Base-by-base conservation (phyloP, 1,140 invertebrate species). In the Diplogasteroides magnus region DNA sequence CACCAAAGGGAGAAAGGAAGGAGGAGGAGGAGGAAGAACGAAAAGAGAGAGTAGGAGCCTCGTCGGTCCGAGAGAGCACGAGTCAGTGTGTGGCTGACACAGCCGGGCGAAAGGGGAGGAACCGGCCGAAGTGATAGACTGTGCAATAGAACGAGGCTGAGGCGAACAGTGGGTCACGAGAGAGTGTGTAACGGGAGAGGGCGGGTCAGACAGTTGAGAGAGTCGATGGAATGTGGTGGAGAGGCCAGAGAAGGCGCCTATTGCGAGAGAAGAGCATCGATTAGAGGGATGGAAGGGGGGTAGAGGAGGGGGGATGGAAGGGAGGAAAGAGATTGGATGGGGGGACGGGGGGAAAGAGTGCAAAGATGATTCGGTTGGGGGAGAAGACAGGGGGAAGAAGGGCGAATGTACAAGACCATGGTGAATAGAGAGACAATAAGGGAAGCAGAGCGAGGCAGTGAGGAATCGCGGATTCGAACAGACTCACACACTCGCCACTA, bases 381-480 rank as follows among this genome's bases (percentile, higher is more conserved):
- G 19, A 15, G 28, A 57, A 31, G 15, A 55, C 13, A 15, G 64
- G 14, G 31, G 19, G 64, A 64, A 3, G 37, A 55, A 1, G 61
- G 29, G 28, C n/a, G 23, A 37, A 56, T 15, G n/a, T 6, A 25
- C 31, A 29, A n/a, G 31, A 66, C 26, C 31, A 48, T 23, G 23
- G 23, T 27, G 31, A 14, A 57, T 57, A 28, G 26, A 31, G 14
- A 23, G 59, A 31, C 15, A 67, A 31, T 23, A 31, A n/a, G 25
- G 26, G 15, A 32, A 15, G 65, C 56, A 67, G 65, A 60, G 31
- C 23, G 55, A 66, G 29, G 27, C 19, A 31, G 65, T 57, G 65
- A 57, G 27, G n/a, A 19, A 31, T 67, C 23, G 55, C 1, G n/a
- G 29, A 26, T 31, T 31, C 31, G 31, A 65, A 28, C 55, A 55